Percentiles rank a stretch among this genome's conserved stretches.
Evolutionary conservation across 2,797 vertebrate genomes (phyloP).

Genomic region (Muscicapa comitata): DNA sequence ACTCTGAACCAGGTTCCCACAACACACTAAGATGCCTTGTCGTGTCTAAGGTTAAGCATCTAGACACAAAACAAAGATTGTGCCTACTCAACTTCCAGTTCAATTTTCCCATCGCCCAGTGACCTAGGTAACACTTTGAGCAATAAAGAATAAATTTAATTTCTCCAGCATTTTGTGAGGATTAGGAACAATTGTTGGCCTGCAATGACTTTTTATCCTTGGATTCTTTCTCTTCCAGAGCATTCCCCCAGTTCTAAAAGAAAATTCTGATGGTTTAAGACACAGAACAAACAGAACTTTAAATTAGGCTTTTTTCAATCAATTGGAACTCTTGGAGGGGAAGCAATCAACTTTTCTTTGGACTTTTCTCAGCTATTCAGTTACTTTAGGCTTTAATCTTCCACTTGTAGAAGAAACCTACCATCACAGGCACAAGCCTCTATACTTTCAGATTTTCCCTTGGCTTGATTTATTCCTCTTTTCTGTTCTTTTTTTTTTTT

Average conservation of each 20-base stretch:
- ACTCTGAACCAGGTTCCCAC: constrained; percentile 84
- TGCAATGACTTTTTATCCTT: constrained; percentile 84
- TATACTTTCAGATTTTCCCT: constrained; percentile 60
- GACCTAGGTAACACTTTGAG: constrained; percentile 89
- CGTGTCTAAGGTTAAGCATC: constrained; percentile 87
- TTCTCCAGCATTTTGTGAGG: constrained; percentile 88
- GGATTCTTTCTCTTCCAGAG: constrained; percentile 75
- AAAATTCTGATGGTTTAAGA: constrained; percentile 85
- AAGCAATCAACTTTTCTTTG: constrained; percentile 80
- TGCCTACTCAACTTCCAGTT: constrained; percentile 80
- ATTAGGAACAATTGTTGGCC: constrained; percentile 85
- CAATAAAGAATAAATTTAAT: constrained; percentile 89
- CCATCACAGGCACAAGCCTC: constrained; percentile 36
- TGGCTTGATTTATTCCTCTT: constrained; percentile 59
- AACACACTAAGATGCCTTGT: constrained; percentile 79
- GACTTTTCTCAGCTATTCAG: constrained; percentile 77
- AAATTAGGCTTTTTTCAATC: constrained; percentile 84
- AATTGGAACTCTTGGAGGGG: constrained; percentile 81
- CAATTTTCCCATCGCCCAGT: constrained; percentile 86
- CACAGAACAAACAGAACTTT: constrained; percentile 87
- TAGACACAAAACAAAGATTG: constrained; percentile 85
- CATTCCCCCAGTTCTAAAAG: constrained; percentile 76
- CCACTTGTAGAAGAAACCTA: constrained; percentile 59
- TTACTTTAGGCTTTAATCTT: constrained; percentile 77
- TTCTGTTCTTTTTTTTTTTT: not conserved